These are phyloP conservation scores for Atta texana DNA, from an alignment of 1,140 invertebrate species.

Conservation along the genomic window DNA sequence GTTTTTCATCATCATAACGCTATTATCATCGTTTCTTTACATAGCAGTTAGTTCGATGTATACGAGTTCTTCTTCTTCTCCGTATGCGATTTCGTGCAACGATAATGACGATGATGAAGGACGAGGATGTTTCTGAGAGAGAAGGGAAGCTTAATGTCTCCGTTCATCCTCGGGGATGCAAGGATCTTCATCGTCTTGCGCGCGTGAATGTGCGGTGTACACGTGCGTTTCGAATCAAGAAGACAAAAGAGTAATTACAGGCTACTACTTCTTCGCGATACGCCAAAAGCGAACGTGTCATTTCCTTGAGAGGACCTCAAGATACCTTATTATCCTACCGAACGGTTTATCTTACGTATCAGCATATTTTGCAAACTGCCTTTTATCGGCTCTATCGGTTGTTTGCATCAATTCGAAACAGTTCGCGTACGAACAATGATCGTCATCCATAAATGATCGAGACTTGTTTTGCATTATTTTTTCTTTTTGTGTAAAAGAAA, in stretches of 20 bases:
- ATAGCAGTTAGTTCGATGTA: background rate
- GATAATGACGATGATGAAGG: constrained; percentile 23
- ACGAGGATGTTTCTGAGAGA: constrained; percentile 22
- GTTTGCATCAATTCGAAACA: constrained; percentile 57
- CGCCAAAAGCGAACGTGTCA: constrained; percentile 49
- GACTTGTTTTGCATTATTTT: background rate
- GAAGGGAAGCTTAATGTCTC: background rate
- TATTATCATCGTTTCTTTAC: constrained; percentile 24
- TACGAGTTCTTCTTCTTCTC: background rate
- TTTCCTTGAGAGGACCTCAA: constrained; percentile 60
- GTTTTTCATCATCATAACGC: constrained; percentile 25
- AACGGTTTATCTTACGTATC: constrained; percentile 78
- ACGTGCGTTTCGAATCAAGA: constrained; percentile 34
- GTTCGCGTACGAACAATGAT: constrained; percentile 37
- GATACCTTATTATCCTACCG: constrained; percentile 52
- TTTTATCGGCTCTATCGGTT: background rate
- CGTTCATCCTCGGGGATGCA: background rate
- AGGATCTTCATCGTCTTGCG: constrained; percentile 31
- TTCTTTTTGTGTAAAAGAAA: constrained; percentile 2
- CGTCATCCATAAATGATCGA: background rate
- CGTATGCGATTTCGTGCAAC: constrained; percentile 38
- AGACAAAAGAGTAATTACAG: constrained; percentile 54
- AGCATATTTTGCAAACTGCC: constrained; percentile 69
- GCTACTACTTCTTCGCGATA: constrained; percentile 55
- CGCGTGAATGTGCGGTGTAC: constrained; percentile 1